Conservation (phyloP, 2,888 invertebrate genomes). For the Bedellia somnulentella region DNA sequence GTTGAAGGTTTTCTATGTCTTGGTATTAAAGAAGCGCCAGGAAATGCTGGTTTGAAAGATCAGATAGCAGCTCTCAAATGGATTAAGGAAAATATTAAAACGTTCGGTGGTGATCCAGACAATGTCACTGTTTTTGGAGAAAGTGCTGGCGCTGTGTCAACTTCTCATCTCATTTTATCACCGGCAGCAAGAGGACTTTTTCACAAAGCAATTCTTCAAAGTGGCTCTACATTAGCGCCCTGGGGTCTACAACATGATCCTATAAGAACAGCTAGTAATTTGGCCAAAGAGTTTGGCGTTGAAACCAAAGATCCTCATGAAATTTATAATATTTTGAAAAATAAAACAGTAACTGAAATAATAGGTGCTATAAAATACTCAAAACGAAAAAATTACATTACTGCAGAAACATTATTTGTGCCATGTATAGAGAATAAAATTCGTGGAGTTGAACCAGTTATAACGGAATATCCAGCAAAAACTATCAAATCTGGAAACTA, state of each 20-base stretch:
- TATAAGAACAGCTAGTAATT: constrained; percentile 25
- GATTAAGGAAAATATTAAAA: constrained; percentile 35
- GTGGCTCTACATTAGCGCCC: constrained; percentile 37
- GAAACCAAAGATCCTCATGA: constrained; percentile 31
- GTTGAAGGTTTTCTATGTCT: constrained; percentile 66
- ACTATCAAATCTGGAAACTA: constrained; percentile 36
- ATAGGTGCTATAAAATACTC: constrained; percentile 25
- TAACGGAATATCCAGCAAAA: constrained; percentile 30
- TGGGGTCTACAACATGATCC: constrained; percentile 42
- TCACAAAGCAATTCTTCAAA: constrained; percentile 41
- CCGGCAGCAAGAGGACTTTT: constrained; percentile 36
- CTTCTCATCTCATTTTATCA: constrained; percentile 34
- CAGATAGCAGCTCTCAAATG: constrained; percentile 43
- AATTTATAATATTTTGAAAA: constrained; percentile 31
- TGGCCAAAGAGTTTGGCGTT: constrained; percentile 37
- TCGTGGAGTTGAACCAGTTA: constrained; percentile 30
- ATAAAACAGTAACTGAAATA: constrained; percentile 26
- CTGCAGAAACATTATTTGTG: constrained; percentile 31
- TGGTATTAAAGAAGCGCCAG: constrained; percentile 64
- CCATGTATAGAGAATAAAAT: constrained; percentile 40
- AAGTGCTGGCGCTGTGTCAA: constrained; percentile 45
- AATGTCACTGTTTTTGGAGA: constrained; percentile 46
- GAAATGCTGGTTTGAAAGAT: constrained; percentile 65
- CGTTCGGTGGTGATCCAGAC: constrained; percentile 41
- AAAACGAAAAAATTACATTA: constrained; percentile 32